phyloP scores from a whole-genome alignment of 2,797 vertebrate genomes.

The Bryconaethiops microstoma region DNA sequence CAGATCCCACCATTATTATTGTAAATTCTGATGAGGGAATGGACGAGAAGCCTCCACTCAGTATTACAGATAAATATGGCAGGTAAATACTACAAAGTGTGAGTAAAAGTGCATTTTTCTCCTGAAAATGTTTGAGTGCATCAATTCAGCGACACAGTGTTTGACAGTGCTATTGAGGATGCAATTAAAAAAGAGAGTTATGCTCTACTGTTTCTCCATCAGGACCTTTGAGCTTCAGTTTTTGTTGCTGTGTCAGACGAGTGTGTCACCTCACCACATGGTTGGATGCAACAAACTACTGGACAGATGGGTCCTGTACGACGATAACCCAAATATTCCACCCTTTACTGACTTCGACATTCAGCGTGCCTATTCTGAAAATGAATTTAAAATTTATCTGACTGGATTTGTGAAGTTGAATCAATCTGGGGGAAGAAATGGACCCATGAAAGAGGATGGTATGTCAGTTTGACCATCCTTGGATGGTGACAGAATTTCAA shows the following conservation, averaged over 20 bases:
- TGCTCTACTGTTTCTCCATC: neutral
- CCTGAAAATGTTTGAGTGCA: too few relatives aligned
- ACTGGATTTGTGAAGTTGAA: neutral
- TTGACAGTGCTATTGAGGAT: too few relatives aligned
- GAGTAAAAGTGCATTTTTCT: neutral
- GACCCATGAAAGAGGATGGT: neutral
- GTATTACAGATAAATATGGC: neutral
- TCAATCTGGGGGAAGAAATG: neutral
- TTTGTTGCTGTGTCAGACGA: neutral
- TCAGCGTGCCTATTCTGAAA: neutral
- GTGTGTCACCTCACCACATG: neutral
- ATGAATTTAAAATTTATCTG: neutral
- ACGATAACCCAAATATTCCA: neutral
- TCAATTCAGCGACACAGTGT: too few relatives aligned
- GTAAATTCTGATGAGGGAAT: neutral
- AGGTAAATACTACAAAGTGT: neutral
- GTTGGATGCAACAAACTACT: neutral
- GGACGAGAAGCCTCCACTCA: neutral
- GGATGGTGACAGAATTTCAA: neutral
- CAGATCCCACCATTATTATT: neutral
- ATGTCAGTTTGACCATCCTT: neutral
- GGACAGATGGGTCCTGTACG: neutral
- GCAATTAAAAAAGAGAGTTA: too few relatives aligned
- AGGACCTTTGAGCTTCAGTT: constrained; percentile 1
- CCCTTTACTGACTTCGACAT: neutral